phyloP scores from a whole-genome alignment of 2,113 vertebrate genomes.

The Cardinalis cardinalis region DNA sequence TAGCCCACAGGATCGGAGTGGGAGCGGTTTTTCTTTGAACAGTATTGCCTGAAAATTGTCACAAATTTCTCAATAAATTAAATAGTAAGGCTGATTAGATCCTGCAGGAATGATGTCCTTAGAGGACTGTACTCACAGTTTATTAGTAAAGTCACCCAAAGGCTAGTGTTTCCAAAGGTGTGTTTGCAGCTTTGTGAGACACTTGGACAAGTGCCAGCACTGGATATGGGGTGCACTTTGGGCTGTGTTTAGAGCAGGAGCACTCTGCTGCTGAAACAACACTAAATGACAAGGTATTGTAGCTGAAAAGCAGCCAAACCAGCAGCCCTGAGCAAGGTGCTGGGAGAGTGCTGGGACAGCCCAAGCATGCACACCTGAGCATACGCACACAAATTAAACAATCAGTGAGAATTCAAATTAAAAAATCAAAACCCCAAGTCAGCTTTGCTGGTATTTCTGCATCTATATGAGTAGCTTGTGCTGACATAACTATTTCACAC shows the following conservation, averaged over 20 bases:
- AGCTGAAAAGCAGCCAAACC: not conserved
- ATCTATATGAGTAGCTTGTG: not conserved
- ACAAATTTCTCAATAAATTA: not conserved
- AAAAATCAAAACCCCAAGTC: not conserved
- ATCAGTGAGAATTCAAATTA: not conserved
- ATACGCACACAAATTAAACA: not conserved
- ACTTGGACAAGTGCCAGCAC: not conserved
- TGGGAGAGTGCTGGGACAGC: not conserved
- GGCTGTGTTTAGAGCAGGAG: not conserved
- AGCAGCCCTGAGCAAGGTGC: not conserved
- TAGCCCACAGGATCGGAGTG: not conserved
- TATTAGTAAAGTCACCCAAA: not conserved
- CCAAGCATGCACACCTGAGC: fast-evolving
- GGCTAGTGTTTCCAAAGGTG: not conserved
- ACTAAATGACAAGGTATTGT: not conserved
- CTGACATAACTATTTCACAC: not conserved
- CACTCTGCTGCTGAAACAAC: not conserved
- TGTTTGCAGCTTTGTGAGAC: not conserved
- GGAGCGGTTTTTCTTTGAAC: not conserved
- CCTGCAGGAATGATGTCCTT: not conserved
- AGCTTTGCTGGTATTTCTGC: not conserved
- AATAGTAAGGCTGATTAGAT: not conserved
- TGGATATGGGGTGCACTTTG: not conserved
- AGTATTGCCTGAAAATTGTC: not conserved
- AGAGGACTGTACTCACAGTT: not conserved